A percentile compares a stretch with the other conserved stretches of the same genome.
phyloP scores from a whole-genome alignment of 2,113 vertebrate genomes.

The Ceyx cyanopectus region DNA sequence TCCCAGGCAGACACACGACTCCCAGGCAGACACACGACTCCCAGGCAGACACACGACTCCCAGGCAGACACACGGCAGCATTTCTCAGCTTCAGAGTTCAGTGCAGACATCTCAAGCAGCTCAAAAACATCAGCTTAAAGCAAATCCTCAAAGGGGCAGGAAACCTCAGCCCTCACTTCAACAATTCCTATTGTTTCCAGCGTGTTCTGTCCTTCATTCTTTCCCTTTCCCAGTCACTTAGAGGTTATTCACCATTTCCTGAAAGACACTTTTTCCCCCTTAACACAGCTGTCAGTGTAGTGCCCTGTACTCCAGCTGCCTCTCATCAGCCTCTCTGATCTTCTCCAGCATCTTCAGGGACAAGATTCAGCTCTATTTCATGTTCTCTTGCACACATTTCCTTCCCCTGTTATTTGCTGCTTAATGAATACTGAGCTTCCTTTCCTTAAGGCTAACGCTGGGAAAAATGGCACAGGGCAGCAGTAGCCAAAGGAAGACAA shows the following conservation, averaged over 20 bases:
- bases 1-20: too few species aligned
- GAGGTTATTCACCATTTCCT: conserved; percentile 45
- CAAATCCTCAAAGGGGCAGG: conserved; percentile 29
- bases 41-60: not conserved
- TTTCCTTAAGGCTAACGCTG: not conserved
- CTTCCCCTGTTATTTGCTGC: not conserved
- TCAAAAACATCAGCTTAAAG: not conserved
- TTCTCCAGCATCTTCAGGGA: not conserved
- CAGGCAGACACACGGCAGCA: not conserved
- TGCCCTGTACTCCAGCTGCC: not conserved
- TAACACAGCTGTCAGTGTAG: not conserved
- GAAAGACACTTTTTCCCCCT: not conserved
- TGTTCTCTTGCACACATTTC: not conserved
- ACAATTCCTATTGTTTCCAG: not conserved
- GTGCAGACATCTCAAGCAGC: not conserved
- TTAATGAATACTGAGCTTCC: not conserved
- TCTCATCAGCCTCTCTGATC: conserved; percentile 2
- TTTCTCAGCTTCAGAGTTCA: not conserved
- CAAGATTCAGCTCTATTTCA: not conserved
- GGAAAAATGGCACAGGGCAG: not conserved
- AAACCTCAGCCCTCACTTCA: not conserved
- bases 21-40: not conserved
- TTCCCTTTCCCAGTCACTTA: conserved; percentile 11
- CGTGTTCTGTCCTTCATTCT: conserved; percentile 1
- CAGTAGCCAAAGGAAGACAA: not conserved